A percentile compares a stretch with the other conserved stretches of the same genome.
Evolutionary conservation across 2,797 vertebrate genomes (phyloP).

Genomic region (Remorina albescens): DNA sequence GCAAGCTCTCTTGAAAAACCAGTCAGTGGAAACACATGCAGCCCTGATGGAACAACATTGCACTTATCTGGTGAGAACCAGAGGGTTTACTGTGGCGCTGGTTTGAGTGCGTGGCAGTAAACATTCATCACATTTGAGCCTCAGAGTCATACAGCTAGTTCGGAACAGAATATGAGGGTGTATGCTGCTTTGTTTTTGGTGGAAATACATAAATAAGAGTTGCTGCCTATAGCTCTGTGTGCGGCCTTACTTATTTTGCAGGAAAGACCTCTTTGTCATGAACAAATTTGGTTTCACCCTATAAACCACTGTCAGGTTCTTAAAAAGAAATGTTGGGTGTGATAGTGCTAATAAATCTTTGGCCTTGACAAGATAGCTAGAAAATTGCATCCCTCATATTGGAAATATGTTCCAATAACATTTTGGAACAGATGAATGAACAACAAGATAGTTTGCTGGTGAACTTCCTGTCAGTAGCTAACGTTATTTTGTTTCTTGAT

Average conservation of each 20-base stretch:
- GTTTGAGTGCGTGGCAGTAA: conserved; percentile 10
- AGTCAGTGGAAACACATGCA: conserved; percentile 71
- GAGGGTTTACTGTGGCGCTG: conserved; percentile 24
- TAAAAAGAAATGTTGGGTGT: not conserved
- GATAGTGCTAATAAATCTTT: not conserved
- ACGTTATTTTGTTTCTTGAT: not conserved
- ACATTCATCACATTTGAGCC: conserved; percentile 37
- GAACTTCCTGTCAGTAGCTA: not conserved
- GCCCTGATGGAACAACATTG: conserved; percentile 28
- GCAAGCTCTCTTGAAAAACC: conserved; percentile 63
- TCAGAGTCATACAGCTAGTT: conserved; percentile 26
- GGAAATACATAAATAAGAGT: conserved; percentile 18
- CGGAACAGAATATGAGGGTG: conserved; percentile 8
- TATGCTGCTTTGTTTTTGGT: conserved; percentile 26
- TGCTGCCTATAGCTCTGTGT: conserved; percentile 10
- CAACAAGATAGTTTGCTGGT: not conserved
- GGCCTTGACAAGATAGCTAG: not conserved
- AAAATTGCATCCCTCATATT: not conserved
- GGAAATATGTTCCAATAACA: conserved; percentile 19
- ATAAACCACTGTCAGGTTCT: conserved; percentile 7
- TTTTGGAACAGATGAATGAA: not conserved
- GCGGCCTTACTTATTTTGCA: conserved; percentile 3
- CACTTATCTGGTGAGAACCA: conserved; percentile 68
- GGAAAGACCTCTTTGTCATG: conserved; percentile 8
- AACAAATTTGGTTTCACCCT: conserved; percentile 20